Conservation (phyloP, 2,797 vertebrate species). For the Alca torda region DNA sequence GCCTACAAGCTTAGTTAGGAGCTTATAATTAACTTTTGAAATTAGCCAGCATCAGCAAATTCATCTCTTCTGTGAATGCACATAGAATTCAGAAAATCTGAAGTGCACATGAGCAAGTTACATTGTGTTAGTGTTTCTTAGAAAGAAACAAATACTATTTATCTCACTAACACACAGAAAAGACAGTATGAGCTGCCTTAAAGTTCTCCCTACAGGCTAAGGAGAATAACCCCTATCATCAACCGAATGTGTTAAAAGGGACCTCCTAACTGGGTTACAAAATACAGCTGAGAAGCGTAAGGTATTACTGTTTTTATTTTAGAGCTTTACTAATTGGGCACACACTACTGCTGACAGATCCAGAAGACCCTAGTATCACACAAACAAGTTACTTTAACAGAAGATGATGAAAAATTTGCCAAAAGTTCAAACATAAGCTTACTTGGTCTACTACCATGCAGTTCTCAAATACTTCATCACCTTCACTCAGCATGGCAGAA, state of each 20-base stretch:
- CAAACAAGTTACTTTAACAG: background rate
- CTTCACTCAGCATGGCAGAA: constrained; percentile 84
- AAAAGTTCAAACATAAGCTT: background rate
- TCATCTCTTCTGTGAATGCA: background rate
- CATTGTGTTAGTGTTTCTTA: background rate
- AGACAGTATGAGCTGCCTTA: background rate
- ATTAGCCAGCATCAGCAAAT: background rate
- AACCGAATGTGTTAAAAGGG: background rate
- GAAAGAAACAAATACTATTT: background rate
- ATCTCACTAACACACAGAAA: background rate
- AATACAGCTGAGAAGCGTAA: background rate
- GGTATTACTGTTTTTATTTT: background rate
- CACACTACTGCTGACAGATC: background rate
- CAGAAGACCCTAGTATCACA: background rate
- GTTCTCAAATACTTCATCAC: constrained; percentile 82
- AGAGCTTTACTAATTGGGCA: background rate
- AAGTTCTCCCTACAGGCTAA: background rate
- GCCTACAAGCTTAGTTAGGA: background rate
- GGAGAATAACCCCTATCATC: background rate
- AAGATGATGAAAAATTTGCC: background rate
- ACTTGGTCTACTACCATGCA: constrained; percentile 80
- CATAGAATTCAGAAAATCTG: background rate
- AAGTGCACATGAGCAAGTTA: background rate
- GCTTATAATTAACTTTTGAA: background rate
- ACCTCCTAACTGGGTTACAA: background rate